Evolutionary conservation across 1,140 invertebrate species (phyloP), one percentile per base, ranked within the genome.

Genomic region (Micrasema minimum): DNA sequence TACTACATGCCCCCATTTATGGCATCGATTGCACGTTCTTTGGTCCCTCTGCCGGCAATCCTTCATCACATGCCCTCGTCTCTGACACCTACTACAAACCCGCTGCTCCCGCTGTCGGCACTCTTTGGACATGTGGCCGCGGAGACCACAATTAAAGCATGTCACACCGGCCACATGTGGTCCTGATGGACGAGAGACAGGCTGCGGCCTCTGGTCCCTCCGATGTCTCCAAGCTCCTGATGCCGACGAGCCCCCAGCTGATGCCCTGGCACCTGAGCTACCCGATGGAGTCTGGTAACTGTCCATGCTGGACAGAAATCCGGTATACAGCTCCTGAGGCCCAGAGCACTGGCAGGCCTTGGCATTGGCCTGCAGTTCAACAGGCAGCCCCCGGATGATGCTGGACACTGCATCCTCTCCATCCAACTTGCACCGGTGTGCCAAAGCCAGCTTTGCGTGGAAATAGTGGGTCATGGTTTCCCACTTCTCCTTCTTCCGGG

Each of bases 391-490:
- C n/a, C 75, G 64, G 22, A 80, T 80, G 10, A 81, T 76, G 51
- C 79, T 80, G 0, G 79, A 80, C 0, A 82, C 76, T 10, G 59
- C 76, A 7, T 78, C 76, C 9, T 2, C 16, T 9, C 77, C 77
- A n/a, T 71, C 72, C 41, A 80, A 59, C 41, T 79, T 77, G 43
- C 79, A 80, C 0, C 74, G 67, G 43, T 77, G 78, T 14, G 78
- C 77, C 74, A 80, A 76, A 1, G 79, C 75, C 4, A 78, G 9
- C 69, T 80, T 80, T 7, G 77, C 75, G 53, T 80, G 77, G 74
- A 69, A 78, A 51, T 77, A 78, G 38, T 71, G 66, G 4, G 77
- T 76, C 77, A 79, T 79, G 0, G 75, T 69, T 57, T 80, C 78
- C 4, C 31, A 69, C 0, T 64, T 45, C 20, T 73, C 2, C 48